Evolutionary conservation across 2,113 vertebrate species (phyloP).

Genomic region (Varanus salvator): DNA sequence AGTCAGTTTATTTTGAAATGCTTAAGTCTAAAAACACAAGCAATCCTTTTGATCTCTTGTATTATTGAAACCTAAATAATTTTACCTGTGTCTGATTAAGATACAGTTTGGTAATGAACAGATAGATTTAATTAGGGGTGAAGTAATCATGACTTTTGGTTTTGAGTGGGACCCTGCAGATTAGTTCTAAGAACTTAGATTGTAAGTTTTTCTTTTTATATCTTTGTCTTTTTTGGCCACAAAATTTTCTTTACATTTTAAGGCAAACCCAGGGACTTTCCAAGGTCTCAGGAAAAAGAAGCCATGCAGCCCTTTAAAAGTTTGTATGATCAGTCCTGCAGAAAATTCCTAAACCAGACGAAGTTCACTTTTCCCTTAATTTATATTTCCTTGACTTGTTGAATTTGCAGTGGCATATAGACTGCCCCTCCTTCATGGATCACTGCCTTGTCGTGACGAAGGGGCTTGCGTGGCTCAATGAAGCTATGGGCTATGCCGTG

Average conservation of each 20-base stretch:
- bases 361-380: not conserved
- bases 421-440: too few relatives aligned
- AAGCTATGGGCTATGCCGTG: too few relatives aligned
- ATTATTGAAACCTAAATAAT: constrained; percentile 7
- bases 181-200: not conserved
- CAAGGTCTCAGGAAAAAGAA: not conserved
- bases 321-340: not conserved
- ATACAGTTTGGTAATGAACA: not conserved
- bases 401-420: not conserved
- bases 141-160: not conserved
- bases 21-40: not conserved
- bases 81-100: not conserved
- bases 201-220: not conserved
- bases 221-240: too few relatives aligned
- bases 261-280: not conserved
- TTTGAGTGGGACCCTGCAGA: not conserved
- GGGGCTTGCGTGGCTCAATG: too few relatives aligned
- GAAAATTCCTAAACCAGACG: not conserved
- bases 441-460: too few relatives aligned
- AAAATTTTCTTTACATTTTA: not conserved
- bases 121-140: too few relatives aligned
- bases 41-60: not conserved
- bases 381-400: not conserved
- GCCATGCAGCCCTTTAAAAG: not conserved
- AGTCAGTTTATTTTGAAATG: not conserved